These are phyloP conservation scores for Hypsopygia costalis DNA, from an alignment of 2,888 invertebrate species.

Conservation along the genomic window DNA sequence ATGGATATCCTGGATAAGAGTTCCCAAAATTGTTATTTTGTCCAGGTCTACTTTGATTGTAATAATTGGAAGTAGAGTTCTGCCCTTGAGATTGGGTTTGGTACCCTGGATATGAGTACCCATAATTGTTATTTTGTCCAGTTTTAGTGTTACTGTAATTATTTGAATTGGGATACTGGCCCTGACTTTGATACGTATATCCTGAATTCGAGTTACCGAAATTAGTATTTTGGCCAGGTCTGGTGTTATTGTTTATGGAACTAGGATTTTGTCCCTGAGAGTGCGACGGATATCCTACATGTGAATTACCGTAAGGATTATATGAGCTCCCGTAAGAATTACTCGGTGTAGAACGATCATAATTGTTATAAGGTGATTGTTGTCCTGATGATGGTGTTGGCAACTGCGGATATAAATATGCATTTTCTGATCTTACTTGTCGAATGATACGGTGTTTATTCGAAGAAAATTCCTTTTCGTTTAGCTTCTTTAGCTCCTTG, in stretches of 20 bases:
- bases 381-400: neutral
- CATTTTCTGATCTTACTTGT: neutral
- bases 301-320: slow-evolving; percentile 1
- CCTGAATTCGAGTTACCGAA: neutral
- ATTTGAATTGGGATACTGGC: neutral
- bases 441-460: neutral
- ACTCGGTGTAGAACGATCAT: neutral
- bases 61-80: neutral
- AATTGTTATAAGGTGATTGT: neutral
- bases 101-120: neutral
- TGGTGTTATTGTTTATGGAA: neutral
- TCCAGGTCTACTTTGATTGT: neutral
- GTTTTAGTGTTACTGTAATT: neutral
- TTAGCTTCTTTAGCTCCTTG: neutral
- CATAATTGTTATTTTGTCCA: neutral
- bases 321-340: neutral
- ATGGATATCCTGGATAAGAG: no score
- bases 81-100: neutral
- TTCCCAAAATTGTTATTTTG: neutral
- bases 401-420: neutral
- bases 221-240: neutral
- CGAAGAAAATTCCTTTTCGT: neutral
- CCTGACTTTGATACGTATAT: neutral
- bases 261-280: neutral
- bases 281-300: neutral